phyloP scores from a whole-genome alignment of 2,888 invertebrate genomes.

The Drosophila nigricruria region DNA sequence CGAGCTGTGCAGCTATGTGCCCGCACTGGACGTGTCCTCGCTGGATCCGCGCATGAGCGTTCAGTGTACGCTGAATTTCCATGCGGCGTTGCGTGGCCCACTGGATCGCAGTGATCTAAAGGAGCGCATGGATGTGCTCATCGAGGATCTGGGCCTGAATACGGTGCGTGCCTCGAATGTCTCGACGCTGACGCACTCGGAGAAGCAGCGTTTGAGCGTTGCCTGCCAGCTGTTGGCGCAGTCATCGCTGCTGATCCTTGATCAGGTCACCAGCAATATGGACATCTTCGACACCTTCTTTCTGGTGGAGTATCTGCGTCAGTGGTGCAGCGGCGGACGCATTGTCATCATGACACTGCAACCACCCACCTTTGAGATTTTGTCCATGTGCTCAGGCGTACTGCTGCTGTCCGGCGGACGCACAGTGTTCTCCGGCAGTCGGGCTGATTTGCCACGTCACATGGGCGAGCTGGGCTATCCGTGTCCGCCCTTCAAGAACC shows the following conservation, averaged over 20 bases:
- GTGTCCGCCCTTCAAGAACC: slow-evolving; percentile 98
- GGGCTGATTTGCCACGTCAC: slow-evolving; percentile 96
- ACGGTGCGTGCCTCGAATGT: slow-evolving; percentile 95
- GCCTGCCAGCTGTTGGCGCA: slow-evolving; percentile 95
- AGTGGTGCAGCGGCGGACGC: slow-evolving; percentile 91
- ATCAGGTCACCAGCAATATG: slow-evolving; percentile 89
- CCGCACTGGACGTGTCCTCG: slow-evolving; percentile 83
- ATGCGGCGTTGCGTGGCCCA: slow-evolving; percentile 88
- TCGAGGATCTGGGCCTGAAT: slow-evolving; percentile 96
- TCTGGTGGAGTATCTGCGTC: slow-evolving; percentile 95
- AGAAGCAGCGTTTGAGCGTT: slow-evolving; percentile 93
- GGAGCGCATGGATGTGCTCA: slow-evolving; percentile 93
- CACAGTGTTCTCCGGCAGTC: slow-evolving; percentile 95
- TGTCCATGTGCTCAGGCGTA: slow-evolving; percentile 92
- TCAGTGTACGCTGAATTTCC: slow-evolving; percentile 94
- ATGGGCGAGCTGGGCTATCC: slow-evolving; percentile 96
- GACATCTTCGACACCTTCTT: slow-evolving; percentile 99
- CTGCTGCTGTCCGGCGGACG: slow-evolving; percentile 95
- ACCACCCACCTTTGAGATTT: slow-evolving; percentile 97
- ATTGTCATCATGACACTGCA: slow-evolving; percentile 96
- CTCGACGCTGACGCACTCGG: slow-evolving; percentile 93
- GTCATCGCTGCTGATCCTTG: slow-evolving; percentile 93
- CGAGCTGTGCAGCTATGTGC: slow-evolving; percentile 88
- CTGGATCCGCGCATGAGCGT: slow-evolving; percentile 92
- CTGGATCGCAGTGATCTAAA: slow-evolving; percentile 87